Evolutionary conservation across 1,140 invertebrate genomes (phyloP), one percentile per base, ranked within the genome.

Genomic region (Homarus americanus): DNA sequence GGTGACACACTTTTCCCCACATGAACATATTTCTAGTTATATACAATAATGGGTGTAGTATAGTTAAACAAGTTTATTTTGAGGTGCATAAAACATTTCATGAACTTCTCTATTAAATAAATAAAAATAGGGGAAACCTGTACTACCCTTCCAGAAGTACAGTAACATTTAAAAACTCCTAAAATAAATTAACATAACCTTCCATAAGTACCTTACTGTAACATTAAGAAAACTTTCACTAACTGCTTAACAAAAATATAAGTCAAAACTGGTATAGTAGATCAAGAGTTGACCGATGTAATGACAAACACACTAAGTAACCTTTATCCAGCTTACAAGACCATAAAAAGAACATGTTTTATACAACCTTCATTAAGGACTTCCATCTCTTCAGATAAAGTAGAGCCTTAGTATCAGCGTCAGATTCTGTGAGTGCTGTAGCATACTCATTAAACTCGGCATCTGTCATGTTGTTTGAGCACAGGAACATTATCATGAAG

Each of bases 401-500:
- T 92, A 98, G 94, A 0, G 97, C 96, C 92, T 96, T 96, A 28
- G 98, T 95, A 95, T 99, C 97, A 95, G 98, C 99, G 28, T 97
- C 97, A 34, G 96, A 96, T 82, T 96, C 96, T 82, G 96, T 94
- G n/a, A 99, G 94, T 0, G 97, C 96, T 44, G 87, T 86, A 28
- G 58, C 32, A 66, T 90, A 92, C 44, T 93, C 86, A 36, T 91
- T 85, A 24, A 93, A 69, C 44, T 93, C 92, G 10, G 87, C 76
- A 32, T 92, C 90, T 20, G 89, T 84, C 28, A 92, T 91, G 85
- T 91, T 83, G 38, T 38, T 78, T 95, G 94, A 97, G 98, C 94
- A 99, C 24, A 96, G 96, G 93, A 98, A 98, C 94, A 98, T 98
- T 93, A 99, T 99, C 66, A 99, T 96, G 94, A 99, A 99, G 9